Base-by-base conservation (phyloP, 1,140 invertebrate genomes). In the Papilio polytes region DNA sequence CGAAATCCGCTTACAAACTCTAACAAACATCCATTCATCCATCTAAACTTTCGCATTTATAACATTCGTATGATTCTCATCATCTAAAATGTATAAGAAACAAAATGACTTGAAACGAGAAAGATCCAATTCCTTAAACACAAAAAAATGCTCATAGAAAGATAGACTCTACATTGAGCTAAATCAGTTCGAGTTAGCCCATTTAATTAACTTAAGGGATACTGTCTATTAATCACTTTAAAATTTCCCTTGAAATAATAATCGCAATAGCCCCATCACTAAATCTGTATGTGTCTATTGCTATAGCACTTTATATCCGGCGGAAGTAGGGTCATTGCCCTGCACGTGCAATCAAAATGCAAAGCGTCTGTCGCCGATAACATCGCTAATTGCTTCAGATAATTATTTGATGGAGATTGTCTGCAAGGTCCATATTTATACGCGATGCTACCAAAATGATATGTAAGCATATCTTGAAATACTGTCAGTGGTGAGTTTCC, bases 311-410 rank as follows among this genome's bases (percentile, higher is more conserved):
- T 36, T 59, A 44, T 78, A 78, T 78, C 76, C 76, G 76, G 18
- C 53, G 76, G 51, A 53, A 78, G 44, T n/a, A 20, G 13, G 76
- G 31, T 78, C 76, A 78, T 41, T 78, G 76, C 51, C 56, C 53
- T 63, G 36, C 9, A 22, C 53, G 20, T 59, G 51, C 53, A 78
- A 78, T 78, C 76, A 59, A 78, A 78, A 78, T 63, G 76, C 53
- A 78, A 78, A 78, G 8, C 77, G 59, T 44, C 31, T 78, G 77
- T 78, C 77, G n/a, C 74, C 46, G 74, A 74, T 74, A 74, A 20
- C 46, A 74, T 74, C 46, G 1, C 48, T 74, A 74, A 74, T 46
- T 74, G 48, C 20, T 51, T 46, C 3, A 46, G 44, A 51, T 74
- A 31, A 26, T 74, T 20, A 74, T 44, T 74, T 22, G 51, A 26